These are phyloP conservation scores for Dicyrtoma fusca DNA, from an alignment of 2,888 invertebrate species.

Conservation along the genomic window DNA sequence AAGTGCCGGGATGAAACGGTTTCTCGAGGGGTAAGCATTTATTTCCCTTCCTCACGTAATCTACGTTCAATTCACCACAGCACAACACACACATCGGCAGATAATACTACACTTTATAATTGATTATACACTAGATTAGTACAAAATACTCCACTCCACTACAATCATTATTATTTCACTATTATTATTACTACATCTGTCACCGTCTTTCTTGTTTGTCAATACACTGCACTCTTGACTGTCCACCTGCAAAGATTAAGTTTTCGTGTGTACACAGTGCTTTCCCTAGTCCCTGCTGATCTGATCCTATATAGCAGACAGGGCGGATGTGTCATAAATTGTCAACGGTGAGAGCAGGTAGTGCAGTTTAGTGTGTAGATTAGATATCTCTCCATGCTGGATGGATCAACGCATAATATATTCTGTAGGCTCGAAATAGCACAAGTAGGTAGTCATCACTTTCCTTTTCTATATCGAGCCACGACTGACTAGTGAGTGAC, in stretches of 20 bases:
- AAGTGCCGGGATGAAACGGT: constrained; percentile 45
- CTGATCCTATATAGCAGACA: neutral
- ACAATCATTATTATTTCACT: no score
- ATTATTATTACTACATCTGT: no score
- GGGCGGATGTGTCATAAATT: neutral
- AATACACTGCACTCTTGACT: no score
- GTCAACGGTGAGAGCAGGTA: neutral
- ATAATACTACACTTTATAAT: neutral
- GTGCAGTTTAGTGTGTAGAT: neutral
- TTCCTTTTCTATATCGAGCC: neutral
- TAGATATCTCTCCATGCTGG: neutral
- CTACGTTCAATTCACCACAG: neutral
- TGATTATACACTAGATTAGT: neutral
- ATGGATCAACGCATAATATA: neutral
- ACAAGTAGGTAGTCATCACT: neutral
- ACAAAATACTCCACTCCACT: no score
- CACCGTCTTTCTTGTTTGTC: no score
- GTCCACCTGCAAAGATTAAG: neutral
- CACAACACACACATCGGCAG: neutral
- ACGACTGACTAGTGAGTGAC: no score
- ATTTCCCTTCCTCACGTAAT: neutral
- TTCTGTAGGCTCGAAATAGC: neutral
- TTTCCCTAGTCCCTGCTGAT: no score
- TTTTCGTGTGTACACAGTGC: no score
- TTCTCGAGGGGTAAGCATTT: constrained; percentile 20